These are phyloP conservation scores for Altica lythri DNA, from an alignment of 2,888 invertebrate genomes.

Conservation along the genomic window DNA sequence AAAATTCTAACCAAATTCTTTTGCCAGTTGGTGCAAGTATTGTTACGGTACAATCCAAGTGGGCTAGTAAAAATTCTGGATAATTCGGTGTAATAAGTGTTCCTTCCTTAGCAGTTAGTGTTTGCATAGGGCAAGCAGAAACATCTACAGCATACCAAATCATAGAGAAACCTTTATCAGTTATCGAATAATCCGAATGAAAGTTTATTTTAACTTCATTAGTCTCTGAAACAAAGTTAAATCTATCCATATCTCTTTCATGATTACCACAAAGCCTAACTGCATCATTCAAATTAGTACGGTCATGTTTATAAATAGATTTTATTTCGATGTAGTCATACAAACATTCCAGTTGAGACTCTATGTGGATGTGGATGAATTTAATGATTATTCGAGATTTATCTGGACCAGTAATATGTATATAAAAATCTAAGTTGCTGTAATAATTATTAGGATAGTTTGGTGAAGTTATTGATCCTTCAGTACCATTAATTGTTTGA, in stretches of 20 bases:
- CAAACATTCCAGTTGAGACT: conserved; percentile 76
- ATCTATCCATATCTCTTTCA: conserved; percentile 60
- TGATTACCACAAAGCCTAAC: conserved; percentile 63
- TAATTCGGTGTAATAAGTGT: conserved; percentile 73
- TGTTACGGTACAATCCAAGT: conserved; percentile 72
- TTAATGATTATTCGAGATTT: conserved; percentile 71
- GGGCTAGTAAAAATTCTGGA: conserved; percentile 71
- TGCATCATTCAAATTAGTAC: conserved; percentile 41
- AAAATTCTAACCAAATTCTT: conserved; percentile 72
- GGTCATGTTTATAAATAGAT: conserved; percentile 29
- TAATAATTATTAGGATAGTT: conserved; percentile 75
- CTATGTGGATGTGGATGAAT: conserved; percentile 72
- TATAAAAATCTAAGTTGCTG: conserved; percentile 73
- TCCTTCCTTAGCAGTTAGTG: conserved; percentile 71
- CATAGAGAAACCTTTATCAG: conserved; percentile 75
- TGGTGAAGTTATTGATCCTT: conserved; percentile 71
- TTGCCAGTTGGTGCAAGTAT: conserved; percentile 74
- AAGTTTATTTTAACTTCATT: conserved; percentile 74
- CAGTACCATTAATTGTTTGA: conserved; percentile 67
- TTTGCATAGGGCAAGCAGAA: conserved; percentile 72
- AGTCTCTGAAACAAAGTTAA: conserved; percentile 68
- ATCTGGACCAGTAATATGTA: conserved; percentile 68
- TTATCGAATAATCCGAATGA: conserved; percentile 75
- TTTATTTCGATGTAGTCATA: conserved; percentile 77
- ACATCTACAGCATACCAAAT: conserved; percentile 77